These are phyloP conservation scores for Drosophila elegans DNA, from an alignment of 1,140 invertebrate genomes.

Conservation along the genomic window DNA sequence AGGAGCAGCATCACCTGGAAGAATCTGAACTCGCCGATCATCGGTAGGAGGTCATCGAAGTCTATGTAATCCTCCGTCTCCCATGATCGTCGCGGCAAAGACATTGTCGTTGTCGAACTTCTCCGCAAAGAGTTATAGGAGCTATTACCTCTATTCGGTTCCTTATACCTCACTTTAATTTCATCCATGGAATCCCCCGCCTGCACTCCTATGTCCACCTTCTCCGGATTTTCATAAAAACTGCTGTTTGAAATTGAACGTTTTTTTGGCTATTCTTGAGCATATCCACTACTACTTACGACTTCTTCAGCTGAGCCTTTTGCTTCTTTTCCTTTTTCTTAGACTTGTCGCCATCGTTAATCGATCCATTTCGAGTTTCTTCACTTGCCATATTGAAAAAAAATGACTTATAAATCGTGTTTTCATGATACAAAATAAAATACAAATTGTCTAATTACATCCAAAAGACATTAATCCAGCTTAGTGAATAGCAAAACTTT, in stretches of 20 bases:
- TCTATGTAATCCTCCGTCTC: slow-evolving; percentile 85
- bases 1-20: slow-evolving; percentile 94
- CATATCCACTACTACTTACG: slow-evolving; percentile 4
- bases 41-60: slow-evolving; percentile 92
- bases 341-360: background rate
- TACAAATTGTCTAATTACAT: too few species aligned
- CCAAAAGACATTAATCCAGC: too few species aligned
- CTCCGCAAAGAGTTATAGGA: background rate
- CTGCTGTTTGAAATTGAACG: background rate
- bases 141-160: background rate
- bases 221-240: background rate
- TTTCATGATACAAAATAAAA: too few species aligned
- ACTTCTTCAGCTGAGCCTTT: background rate
- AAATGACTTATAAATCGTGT: background rate
- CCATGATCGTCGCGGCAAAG: background rate
- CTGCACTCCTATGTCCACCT: background rate
- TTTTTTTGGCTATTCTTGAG: background rate
- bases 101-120: background rate
- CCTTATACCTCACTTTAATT: background rate
- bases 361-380: background rate
- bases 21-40: slow-evolving; percentile 93
- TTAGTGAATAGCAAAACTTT: too few species aligned
- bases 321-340: background rate
- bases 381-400: slow-evolving; percentile 24
- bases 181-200: background rate